Evolutionary conservation across 2,888 invertebrate species (phyloP).

Genomic region (Scrobipalpa atriplicella): DNA sequence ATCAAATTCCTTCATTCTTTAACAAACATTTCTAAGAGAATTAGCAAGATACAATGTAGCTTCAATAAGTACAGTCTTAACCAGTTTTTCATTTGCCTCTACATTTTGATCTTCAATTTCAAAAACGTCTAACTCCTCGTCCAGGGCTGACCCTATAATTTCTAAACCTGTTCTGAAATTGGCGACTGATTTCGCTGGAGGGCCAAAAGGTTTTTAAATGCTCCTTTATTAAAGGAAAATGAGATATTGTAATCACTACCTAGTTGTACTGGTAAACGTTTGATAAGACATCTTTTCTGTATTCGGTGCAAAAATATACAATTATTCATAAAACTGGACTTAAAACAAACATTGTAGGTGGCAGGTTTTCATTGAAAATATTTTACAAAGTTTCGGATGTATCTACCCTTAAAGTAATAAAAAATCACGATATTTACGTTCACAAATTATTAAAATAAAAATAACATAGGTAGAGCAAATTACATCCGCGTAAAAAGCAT

Average conservation of each 20-base stretch:
- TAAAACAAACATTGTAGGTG: background rate
- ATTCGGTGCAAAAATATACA: background rate
- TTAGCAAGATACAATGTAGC: background rate
- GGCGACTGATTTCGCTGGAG: slow-evolving; percentile 71
- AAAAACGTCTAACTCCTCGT: slow-evolving; percentile 53
- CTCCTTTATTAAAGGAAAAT: slow-evolving; percentile 73
- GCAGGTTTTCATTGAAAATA: background rate
- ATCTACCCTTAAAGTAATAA: too few species aligned
- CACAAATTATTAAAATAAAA: too few species aligned
- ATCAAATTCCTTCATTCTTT: background rate
- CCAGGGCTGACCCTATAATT: slow-evolving; percentile 74
- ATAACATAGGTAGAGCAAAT: too few species aligned
- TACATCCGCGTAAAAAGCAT: background rate
- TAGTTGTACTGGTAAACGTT: slow-evolving; percentile 46
- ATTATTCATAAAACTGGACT: background rate
- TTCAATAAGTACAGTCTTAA: slow-evolving; percentile 5
- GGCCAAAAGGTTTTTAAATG: slow-evolving; percentile 70
- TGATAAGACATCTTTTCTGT: slow-evolving; percentile 21
- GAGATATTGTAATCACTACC: slow-evolving; percentile 75
- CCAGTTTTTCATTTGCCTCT: slow-evolving; percentile 23
- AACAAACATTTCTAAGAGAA: background rate
- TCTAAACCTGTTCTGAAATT: slow-evolving; percentile 81
- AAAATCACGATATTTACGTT: too few species aligned
- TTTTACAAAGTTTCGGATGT: too few species aligned
- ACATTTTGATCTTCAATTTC: slow-evolving; percentile 33